These are phyloP conservation scores for Macrocentrus cingulum DNA, from an alignment of 1,140 invertebrate species.

Conservation along the genomic window DNA sequence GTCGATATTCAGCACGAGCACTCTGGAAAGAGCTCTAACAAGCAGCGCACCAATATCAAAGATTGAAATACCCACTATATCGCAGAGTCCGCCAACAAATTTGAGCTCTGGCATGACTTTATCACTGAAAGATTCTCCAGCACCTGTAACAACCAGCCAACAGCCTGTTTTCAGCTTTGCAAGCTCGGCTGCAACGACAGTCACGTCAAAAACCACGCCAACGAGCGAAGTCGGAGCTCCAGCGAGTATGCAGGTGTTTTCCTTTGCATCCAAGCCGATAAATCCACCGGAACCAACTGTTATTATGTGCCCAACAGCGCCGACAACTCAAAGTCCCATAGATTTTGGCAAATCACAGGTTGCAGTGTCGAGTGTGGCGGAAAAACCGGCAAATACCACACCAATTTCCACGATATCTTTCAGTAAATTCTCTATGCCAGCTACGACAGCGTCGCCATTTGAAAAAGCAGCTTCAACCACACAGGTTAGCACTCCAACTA, in stretches of 20 bases:
- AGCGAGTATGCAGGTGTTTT: constrained; percentile 28
- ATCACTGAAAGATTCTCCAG: constrained; percentile 10
- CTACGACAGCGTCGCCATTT: constrained; percentile 28
- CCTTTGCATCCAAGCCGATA: constrained; percentile 32
- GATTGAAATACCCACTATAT: not conserved
- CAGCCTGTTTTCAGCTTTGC: constrained; percentile 20
- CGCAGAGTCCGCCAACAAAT: not conserved
- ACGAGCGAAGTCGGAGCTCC: not conserved
- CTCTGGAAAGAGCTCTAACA: not conserved
- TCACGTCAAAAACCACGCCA: not conserved
- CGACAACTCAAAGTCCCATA: not conserved
- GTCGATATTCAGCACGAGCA: not conserved
- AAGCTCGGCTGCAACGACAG: not conserved
- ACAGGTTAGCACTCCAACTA: not conserved
- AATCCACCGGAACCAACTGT: constrained; percentile 17
- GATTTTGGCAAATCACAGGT: constrained; percentile 15
- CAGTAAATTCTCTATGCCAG: constrained; percentile 13
- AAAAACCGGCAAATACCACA: not conserved
- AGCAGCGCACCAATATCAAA: not conserved
- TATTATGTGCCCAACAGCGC: not conserved
- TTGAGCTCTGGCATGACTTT: not conserved
- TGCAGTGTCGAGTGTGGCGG: not conserved
- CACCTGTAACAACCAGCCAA: constrained; percentile 2
- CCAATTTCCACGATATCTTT: constrained; percentile 2
- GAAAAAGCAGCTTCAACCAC: constrained; percentile 16